phyloP scores from a whole-genome alignment of 2,888 invertebrate species.

The Yponomeuta evonymella region DNA sequence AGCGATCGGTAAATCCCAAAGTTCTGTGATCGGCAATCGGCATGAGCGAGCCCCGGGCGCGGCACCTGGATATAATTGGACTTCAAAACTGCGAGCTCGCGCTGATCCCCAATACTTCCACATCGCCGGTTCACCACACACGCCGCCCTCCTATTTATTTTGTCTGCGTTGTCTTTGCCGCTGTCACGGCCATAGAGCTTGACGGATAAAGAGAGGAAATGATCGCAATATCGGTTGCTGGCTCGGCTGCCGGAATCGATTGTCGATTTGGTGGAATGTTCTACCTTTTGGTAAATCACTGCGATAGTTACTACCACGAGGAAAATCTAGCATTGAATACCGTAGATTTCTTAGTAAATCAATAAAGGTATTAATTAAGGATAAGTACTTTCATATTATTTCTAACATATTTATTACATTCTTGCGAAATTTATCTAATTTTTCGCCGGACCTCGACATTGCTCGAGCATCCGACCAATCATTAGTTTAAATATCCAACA shows the following conservation, averaged over 20 bases:
- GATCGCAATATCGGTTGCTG: slow-evolving; percentile 7
- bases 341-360: background rate
- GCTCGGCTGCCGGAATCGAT: background rate
- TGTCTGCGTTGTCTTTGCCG: slow-evolving; percentile 68
- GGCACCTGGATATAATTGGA: slow-evolving; percentile 73
- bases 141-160: slow-evolving; percentile 62
- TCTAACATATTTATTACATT: too few species aligned
- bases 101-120: slow-evolving; percentile 74
- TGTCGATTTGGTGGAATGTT: background rate
- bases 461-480: too few species aligned
- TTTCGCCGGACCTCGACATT: too few species aligned
- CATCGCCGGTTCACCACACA: slow-evolving; percentile 53
- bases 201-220: slow-evolving; percentile 13
- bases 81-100: slow-evolving; percentile 70
- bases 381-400: background rate
- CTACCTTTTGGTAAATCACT: background rate
- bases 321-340: too few species aligned
- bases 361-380: background rate
- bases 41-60: slow-evolving; percentile 23
- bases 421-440: too few species aligned
- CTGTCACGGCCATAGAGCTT: slow-evolving; percentile 38
- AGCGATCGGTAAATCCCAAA: slow-evolving; percentile 5
- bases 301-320: background rate
- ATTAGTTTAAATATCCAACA: too few species aligned
- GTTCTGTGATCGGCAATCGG: slow-evolving; percentile 9